Base-by-base conservation (phyloP, 2,888 invertebrate species). In the Anagyrus pseudococci region DNA sequence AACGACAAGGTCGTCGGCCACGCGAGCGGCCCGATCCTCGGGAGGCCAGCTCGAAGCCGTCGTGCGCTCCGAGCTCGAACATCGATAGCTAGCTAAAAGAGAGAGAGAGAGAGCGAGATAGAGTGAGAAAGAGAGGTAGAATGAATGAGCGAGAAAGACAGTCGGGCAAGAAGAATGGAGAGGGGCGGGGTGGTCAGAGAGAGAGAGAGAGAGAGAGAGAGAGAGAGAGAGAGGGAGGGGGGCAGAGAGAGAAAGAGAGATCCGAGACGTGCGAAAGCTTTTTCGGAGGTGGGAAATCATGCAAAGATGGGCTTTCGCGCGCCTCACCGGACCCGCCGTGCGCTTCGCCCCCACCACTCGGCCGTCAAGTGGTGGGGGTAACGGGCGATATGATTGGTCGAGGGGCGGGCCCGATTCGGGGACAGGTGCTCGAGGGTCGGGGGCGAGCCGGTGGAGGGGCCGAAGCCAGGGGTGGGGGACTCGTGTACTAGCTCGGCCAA, bases 241-340 rank as follows among this genome's bases (percentile, higher is more conserved):
- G 52, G 26, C 44, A 37, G 58, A 10, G 40, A 17, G 50, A 55
- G 43, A 56, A 56, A 52, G 23, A 26, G 48, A 52, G 13, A 33
- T 13, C 41, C 15, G 17, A n/a, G 43, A 37, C 22, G 50, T 46
- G 50, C 59, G 33, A 64, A 64, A 59, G 60, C 60, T 64, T 64
- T 64, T 67, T 68, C 68, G 57, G 64, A 69, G 69, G 67, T 71
- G 69, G 69, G 68, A 68, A 70, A 70, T 67, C 68, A 68, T 29
- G 29, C n/a, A 64, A 69, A 67, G 68, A 68, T 68, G 69, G 69
- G 66, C 71, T 70, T 70, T 59, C 37, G 50, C 50, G 55, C 41
- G 19, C 13, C 17, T 15, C 43, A 17, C 41, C n/a, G 26, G 29
- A 4, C 25, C 2, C 4, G 48, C 26, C 17, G 48, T 22, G 15